Evolutionary conservation across 2,888 invertebrate genomes (phyloP).

Genomic region (Philonicus albiceps): DNA sequence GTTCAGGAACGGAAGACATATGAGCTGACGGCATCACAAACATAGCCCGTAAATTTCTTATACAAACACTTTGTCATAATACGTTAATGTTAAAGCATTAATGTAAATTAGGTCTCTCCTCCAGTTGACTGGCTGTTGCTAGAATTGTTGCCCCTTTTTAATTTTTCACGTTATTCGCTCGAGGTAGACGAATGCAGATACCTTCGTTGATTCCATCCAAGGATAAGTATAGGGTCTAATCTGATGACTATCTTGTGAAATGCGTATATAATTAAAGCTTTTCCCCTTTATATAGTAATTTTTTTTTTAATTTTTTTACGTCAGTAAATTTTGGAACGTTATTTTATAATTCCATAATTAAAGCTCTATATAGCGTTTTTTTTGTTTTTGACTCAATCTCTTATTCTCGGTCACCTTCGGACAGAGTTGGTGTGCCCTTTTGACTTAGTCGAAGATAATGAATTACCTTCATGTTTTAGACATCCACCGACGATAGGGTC

Average conservation of each 20-base stretch:
- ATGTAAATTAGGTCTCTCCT: not conserved
- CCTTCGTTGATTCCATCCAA: not conserved
- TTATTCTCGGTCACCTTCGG: not conserved
- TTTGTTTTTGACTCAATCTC: not conserved
- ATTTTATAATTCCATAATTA: not conserved
- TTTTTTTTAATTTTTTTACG: not conserved
- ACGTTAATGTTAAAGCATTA: constrained; percentile 38
- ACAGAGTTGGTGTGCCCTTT: not conserved
- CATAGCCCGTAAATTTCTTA: constrained; percentile 53
- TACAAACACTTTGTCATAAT: constrained; percentile 54
- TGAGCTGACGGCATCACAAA: constrained; percentile 54
- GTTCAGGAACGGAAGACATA: constrained; percentile 53
- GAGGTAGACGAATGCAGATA: not conserved
- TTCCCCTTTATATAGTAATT: not conserved
- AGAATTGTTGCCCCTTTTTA: not conserved
- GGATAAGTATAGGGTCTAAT: not conserved
- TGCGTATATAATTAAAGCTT: constrained; percentile 33
- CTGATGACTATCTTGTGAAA: not conserved
- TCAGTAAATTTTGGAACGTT: not conserved
- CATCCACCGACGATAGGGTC: not conserved
- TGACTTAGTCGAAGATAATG: constrained; percentile 42
- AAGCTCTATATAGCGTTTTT: not conserved
- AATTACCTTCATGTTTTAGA: constrained; percentile 46
- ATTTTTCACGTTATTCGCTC: not conserved
- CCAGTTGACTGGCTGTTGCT: not conserved